Base-by-base conservation (phyloP, 2,797 vertebrate species). In the Pyrocephalus nanus region DNA sequence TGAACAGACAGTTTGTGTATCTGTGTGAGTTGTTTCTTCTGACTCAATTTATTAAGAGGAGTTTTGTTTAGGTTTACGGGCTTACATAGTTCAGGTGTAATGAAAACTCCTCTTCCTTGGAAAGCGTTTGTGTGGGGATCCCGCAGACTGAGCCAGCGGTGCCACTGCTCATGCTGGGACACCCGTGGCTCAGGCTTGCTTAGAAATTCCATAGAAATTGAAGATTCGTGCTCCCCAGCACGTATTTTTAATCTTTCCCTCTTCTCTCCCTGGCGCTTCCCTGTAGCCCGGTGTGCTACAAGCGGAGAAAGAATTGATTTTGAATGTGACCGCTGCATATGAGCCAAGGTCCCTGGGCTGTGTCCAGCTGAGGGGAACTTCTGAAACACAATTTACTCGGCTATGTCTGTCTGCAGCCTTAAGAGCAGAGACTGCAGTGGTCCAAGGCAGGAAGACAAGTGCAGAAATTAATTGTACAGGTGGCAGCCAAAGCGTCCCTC, bases 311-410 rank as follows among this genome's bases (percentile, higher is more conserved):
- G 88, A 91, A 92, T 92, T 90, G 75, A 82, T 94, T 81, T 82
- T 62, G 69, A 55, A 53, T 66, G 73, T n/a, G 88, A 65, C 66
- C 55, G 0, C 85, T 92, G 92, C 57, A 0, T 58, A 8, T 60
- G 58, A 90, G 90, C 86, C 60, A 43, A 72, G 77, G 88, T 84
- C 92, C 94, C 86, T 38, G 66, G 80, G 86, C 90, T 90, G 88
- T 12, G 86, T 55, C 79, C 79, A 48, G 73, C 73, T 70, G 29
- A 10, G 74, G 43, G 80, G 48, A 62, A 15, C 90, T 84, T 73
- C 30, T 36, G 51, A 88, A 93, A 78, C 70, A 34, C 83, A 12
- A 13, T 83, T 95, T 95, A 16, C 86, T 74, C 4, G 0, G 38
- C 85, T 21, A 0, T 9, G 66, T 43, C 73, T 80, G 71, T 47